Evolutionary conservation across 2,113 vertebrate genomes (phyloP), one percentile per base, ranked within the genome.

Genomic region (Pelodiscus sinensis): DNA sequence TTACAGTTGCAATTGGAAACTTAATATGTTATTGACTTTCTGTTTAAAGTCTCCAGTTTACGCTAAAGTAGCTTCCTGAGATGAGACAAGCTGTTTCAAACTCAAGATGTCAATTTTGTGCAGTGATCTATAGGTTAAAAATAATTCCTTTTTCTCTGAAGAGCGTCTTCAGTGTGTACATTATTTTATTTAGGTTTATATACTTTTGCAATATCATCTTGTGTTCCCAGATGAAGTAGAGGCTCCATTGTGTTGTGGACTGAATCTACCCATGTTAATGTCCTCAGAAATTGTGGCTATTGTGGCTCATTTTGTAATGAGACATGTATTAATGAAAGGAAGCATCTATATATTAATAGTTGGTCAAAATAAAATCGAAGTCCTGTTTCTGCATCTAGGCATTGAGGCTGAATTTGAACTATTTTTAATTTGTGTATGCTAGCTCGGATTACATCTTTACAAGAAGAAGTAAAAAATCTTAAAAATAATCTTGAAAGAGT

Each of bases 381-480:
- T 12, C 25, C n/a, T 78, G 16, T 8, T 79, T 35, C 57, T 87
- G 29, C 29, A 19, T 89, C 5, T 9, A 79, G 75, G 29, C 51
- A 0, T 0, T 57, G 2, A 92, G 60, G 88, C 21, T 94, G 91
- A 92, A 82, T 73, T 0, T 90, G 27, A 90, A 82, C 83, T 9
- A 4, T 85, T 88, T 79, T 68, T 82, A 68, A 92, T 90, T 54
- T 95, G 93, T 82, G 79, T 84, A 75, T 56, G 83, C 68, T 96
- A 99, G 99, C 98, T 97, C 98, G 99, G 89, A 98, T 99, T 95
- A 96, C 98, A 18, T 98, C 99, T 82, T 97, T 99, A 96, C 99
- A 99, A 97, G 99, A 99, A 94, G 99, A 99, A 94, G 98, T 99
- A 81, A 99, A 98, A 96, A 98, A 98, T 94, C 89, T 99, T 95